Percentiles rank a stretch among this genome's conserved stretches.
Conservation (phyloP, 2,113 vertebrate genomes). For the Rhegmatorhina hoffmannsi region DNA sequence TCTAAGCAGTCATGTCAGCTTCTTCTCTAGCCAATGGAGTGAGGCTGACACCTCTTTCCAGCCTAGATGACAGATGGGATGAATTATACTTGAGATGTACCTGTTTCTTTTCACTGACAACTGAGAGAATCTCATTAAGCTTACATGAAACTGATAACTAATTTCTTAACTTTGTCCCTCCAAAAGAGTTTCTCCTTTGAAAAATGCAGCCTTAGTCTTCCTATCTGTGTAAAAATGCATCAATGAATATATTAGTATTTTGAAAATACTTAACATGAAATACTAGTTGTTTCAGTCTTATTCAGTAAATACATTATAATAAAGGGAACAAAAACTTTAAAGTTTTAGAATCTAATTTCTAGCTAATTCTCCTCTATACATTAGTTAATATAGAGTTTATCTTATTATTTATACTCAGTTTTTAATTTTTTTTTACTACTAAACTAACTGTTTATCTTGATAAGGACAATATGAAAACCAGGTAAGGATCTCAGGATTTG, state of each 20-base stretch:
- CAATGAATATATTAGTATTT: not conserved
- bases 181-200: not conserved
- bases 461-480: not conserved
- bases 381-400: not conserved
- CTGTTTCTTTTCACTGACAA: constrained; percentile 31
- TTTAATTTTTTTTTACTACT: not conserved
- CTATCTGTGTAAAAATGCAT: not conserved
- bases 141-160: not conserved
- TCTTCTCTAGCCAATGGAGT: not conserved
- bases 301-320: not conserved
- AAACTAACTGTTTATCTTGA: not conserved
- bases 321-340: not conserved
- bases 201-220: not conserved
- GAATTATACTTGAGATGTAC: not conserved
- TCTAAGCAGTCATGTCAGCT: not conserved
- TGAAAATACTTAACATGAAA: not conserved
- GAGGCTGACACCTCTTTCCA: not conserved
- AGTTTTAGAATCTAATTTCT: not conserved
- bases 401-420: not conserved
- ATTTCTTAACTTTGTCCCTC: not conserved
- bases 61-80: not conserved
- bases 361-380: not conserved
- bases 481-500: constrained; percentile 24
- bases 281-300: not conserved
- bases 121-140: not conserved